These are phyloP conservation scores for Gymnothorax reevesii DNA, from an alignment of 2,797 vertebrate genomes.

Conservation along the genomic window DNA sequence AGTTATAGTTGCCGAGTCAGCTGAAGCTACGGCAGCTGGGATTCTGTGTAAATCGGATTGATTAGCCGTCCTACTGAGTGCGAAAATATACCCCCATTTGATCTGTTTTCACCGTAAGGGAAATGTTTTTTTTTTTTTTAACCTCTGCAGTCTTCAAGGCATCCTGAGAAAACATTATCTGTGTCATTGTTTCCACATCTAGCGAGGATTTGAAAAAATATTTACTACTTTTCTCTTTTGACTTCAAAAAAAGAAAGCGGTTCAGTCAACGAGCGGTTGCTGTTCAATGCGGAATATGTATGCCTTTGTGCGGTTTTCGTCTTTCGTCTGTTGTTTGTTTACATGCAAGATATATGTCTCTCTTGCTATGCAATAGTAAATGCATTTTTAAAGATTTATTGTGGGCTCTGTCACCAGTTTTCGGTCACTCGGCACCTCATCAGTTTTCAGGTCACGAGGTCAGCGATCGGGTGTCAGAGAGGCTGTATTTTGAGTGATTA, in stretches of 20 bases:
- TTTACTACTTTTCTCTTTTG: not conserved
- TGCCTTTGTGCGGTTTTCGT: not conserved
- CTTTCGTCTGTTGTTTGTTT: not conserved
- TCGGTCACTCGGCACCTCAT: not conserved
- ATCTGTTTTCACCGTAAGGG: not conserved
- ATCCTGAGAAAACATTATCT: not conserved
- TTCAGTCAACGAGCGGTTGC: not conserved
- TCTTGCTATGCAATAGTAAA: not conserved
- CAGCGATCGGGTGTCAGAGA: not conserved
- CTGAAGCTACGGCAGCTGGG: not conserved
- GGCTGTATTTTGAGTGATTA: not conserved
- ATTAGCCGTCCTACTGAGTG: not conserved
- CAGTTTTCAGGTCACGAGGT: conserved; percentile 4
- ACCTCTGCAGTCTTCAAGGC: not conserved
- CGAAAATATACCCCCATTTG: not conserved
- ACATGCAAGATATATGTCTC: not conserved
- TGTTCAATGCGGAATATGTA: not conserved
- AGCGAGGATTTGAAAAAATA: not conserved
- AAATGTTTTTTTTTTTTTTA: not conserved
- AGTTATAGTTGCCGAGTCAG: conserved; percentile 17
- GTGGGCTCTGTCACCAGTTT: not conserved
- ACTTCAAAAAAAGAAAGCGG: not conserved
- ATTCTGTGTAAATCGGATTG: conserved; percentile 6
- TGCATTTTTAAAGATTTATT: not conserved
- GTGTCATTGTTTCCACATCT: not conserved